Evolutionary conservation across 2,797 vertebrate genomes (phyloP).

Genomic region (Todus mexicanus): DNA sequence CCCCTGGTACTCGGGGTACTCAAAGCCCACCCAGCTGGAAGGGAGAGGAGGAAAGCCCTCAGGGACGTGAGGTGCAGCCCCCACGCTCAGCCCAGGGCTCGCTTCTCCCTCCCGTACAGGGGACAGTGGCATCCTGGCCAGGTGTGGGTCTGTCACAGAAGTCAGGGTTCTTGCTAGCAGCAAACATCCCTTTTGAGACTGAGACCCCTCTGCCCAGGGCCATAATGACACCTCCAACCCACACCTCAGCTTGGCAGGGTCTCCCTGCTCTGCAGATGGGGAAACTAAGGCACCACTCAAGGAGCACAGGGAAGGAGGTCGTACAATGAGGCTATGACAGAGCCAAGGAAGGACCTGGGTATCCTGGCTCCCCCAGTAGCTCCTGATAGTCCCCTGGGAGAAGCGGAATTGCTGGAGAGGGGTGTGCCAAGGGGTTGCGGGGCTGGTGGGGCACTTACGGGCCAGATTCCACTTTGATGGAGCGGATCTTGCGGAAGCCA

Average conservation of each 20-base stretch:
- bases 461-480: slow-evolving; percentile 93
- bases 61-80: not conserved
- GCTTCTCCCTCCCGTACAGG: not conserved
- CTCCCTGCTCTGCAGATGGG: not conserved
- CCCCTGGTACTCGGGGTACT: slow-evolving; percentile 95
- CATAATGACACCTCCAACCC: not conserved
- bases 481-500: slow-evolving; percentile 92
- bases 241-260: rapidly evolving
- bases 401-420: not conserved
- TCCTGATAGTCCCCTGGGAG: not conserved
- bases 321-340: rapidly evolving
- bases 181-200: not conserved
- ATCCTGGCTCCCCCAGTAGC: not conserved
- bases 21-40: slow-evolving; percentile 90
- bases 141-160: not conserved
- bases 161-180: not conserved
- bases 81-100: not conserved
- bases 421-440: not conserved
- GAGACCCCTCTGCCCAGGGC: not conserved
- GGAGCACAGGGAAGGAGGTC: rapidly evolving
- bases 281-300: not conserved
- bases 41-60: not conserved
- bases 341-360: not conserved
- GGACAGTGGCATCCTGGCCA: not conserved
- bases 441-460: slow-evolving; percentile 82